phyloP scores from a whole-genome alignment of 2,888 invertebrate species.

The Micropterix aruncella region DNA sequence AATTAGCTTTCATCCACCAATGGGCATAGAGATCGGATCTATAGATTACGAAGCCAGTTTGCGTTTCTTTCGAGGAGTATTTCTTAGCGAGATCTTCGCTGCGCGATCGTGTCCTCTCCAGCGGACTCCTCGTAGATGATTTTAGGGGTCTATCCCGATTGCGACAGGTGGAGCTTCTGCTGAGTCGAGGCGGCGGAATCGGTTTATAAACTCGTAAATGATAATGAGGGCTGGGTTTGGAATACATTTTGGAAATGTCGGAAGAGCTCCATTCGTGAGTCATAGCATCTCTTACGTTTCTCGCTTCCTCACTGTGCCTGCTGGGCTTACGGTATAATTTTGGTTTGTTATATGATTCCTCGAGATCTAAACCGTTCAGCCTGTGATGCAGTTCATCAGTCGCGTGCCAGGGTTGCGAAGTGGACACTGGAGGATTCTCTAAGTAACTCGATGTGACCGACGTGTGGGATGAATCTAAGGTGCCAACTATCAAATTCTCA shows the following conservation, averaged over 20 bases:
- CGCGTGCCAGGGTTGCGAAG: constrained; percentile 20
- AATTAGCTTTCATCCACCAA: constrained; percentile 85
- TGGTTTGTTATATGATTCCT: constrained; percentile 19
- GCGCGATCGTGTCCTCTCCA: constrained; percentile 21
- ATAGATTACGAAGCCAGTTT: constrained; percentile 44
- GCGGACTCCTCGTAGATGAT: constrained; percentile 1
- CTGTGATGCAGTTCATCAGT: constrained; percentile 12
- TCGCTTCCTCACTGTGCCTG: constrained; percentile 31
- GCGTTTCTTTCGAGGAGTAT: constrained; percentile 26
- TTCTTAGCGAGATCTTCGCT: constrained; percentile 34
- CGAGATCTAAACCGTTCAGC: constrained; percentile 5
- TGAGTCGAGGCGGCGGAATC: constrained; percentile 20
- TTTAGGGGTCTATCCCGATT: constrained; percentile 20
- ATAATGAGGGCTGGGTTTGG: constrained; percentile 35
- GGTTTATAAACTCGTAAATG: constrained; percentile 37
- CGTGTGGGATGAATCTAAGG: constrained; percentile 33
- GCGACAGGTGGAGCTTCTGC: constrained; percentile 22
- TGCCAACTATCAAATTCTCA: constrained; percentile 36
- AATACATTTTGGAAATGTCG: constrained; percentile 26
- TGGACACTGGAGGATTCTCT: constrained; percentile 29
- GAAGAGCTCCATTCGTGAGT: constrained; percentile 34
- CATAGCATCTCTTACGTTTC: constrained; percentile 29
- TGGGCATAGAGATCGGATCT: constrained; percentile 79
- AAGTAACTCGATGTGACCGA: constrained; percentile 36
- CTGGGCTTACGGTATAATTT: constrained; percentile 33